Base-by-base conservation (phyloP, 2,888 invertebrate species). In the Acronicta alni region DNA sequence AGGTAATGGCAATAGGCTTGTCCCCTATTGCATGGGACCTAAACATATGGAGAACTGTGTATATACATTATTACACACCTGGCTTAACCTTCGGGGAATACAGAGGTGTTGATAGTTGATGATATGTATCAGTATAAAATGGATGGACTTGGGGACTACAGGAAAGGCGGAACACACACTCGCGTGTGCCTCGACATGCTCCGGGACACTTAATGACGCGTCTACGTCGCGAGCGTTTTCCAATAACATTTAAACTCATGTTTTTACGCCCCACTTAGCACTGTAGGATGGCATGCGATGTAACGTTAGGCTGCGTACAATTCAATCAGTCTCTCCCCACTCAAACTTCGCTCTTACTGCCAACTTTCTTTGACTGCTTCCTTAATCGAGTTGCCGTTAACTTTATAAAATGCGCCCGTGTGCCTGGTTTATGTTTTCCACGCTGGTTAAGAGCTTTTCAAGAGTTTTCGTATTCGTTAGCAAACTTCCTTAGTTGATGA, bases 351-450 rank as follows among this genome's bases (percentile, higher is more conserved):
- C 87, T 81, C 80, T 83, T 77, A 77, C 76, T 78, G 76, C 72
- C 83, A 89, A 90, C 85, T 90, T 89, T 85, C 84, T 89, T 85
- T 83, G 84, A 84, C 88, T 88, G 85, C 84, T 83, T 84, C 81
- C 87, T 86, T 90, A 91, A 91, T 90, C 88, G 89, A 90, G 89
- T 92, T 90, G 77, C 76, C 82, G 85, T 88, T 89, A 90, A 91
- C 89, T 91, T 91, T 87, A 86, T 89, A 89, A 89, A 91, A 90
- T 85, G 88, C 87, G 88, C 87, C 87, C 86, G 89, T 87, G 86
- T 85, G 88, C 88, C 87, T 83, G 87, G 85, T 89, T 90, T 91
- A 89, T 90, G 89, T 89, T 90, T 88, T 88, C 86, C 81, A 81
- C 85, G 81, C 82, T 87, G 86, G 86, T 89, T 89, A 86, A 89